Evolutionary conservation across 2,113 vertebrate species (phyloP).

Genomic region (Papio anubis): DNA sequence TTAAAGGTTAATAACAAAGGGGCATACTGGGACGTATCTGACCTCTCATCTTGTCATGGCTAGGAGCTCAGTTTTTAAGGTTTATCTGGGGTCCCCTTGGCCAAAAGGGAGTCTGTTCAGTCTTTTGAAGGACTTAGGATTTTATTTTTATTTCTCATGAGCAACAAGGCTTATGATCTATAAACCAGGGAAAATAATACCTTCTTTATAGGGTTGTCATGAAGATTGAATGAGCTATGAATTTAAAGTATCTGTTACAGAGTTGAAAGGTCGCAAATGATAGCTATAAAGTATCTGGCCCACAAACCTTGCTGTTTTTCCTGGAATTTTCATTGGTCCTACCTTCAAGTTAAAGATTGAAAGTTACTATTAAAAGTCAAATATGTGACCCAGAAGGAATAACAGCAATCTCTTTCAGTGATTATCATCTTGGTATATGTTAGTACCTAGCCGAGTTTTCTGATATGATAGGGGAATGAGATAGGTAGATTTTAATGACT

Average conservation of each 20-base stretch:
- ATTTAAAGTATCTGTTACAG: neutral
- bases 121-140: neutral
- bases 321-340: neutral
- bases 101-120: neutral
- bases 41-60: neutral
- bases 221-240: neutral
- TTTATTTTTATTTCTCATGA: neutral
- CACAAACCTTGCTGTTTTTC: neutral
- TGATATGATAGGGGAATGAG: neutral
- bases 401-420: neutral
- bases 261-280: neutral
- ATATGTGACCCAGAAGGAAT: neutral
- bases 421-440: neutral
- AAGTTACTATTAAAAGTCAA: constrained; percentile 13
- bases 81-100: neutral
- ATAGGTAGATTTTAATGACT: neutral
- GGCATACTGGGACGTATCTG: neutral
- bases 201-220: neutral
- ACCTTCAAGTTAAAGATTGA: neutral
- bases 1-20: neutral
- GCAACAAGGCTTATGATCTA: neutral
- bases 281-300: neutral
- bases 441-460: neutral
- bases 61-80: neutral
- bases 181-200: neutral